Evolutionary conservation across 2,888 invertebrate species (phyloP).

Genomic region (Ceramica pisi): DNA sequence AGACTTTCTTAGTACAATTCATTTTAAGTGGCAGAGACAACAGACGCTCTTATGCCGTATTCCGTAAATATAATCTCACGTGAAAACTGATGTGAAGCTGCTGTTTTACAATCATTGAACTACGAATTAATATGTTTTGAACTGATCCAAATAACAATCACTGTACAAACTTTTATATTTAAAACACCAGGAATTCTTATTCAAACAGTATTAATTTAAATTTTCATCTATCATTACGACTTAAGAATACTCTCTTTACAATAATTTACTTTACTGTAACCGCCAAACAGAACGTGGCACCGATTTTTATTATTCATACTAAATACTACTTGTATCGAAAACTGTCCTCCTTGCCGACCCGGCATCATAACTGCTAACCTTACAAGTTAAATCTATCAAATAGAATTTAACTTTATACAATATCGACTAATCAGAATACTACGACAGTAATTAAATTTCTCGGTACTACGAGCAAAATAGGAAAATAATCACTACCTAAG

Average conservation of each 20-base stretch:
- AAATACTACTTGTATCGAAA: not conserved
- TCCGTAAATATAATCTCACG: too few relatives aligned
- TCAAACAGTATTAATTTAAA: not conserved
- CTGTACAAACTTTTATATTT: not conserved
- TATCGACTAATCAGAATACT: not conserved
- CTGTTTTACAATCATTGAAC: conserved; percentile 3
- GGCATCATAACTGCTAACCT: not conserved
- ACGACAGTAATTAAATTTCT: not conserved
- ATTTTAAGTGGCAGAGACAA: not conserved
- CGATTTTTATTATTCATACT: not conserved
- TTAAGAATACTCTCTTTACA: not conserved
- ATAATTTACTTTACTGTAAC: not conserved
- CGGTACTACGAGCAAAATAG: not conserved
- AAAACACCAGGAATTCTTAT: not conserved
- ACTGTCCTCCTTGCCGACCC: not conserved
- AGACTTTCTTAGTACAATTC: not conserved
- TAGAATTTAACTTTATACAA: conserved; percentile 6
- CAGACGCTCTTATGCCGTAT: not conserved
- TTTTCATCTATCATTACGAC: not conserved
- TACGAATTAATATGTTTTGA: too few relatives aligned
- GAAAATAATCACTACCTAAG: not conserved
- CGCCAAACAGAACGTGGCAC: not conserved
- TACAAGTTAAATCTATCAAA: conserved; percentile 1
- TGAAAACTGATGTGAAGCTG: too few relatives aligned
- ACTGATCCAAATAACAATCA: not conserved